Evolutionary conservation across 2,797 vertebrate genomes (phyloP).

Genomic region (Muscicapa striata): DNA sequence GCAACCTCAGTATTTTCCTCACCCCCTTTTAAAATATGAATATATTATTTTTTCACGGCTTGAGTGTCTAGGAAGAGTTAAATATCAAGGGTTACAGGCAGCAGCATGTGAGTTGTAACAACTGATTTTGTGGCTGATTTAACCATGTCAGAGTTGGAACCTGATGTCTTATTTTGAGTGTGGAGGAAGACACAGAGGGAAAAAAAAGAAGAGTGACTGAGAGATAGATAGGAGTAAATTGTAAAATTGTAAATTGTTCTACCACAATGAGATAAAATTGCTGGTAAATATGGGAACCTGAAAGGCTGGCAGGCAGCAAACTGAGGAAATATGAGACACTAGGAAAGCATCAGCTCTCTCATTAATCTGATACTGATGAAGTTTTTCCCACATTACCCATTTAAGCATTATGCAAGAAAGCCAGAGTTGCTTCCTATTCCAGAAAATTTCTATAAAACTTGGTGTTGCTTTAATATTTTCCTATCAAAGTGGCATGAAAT

Average conservation of each 20-base stretch:
- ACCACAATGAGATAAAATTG: neutral
- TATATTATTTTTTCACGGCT: neutral
- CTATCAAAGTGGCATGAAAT: slow-evolving; percentile 17
- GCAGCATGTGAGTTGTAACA: neutral
- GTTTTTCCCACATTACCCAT: neutral
- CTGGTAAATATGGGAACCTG: neutral
- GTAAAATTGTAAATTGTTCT: neutral
- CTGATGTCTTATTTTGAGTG: neutral
- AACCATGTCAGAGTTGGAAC: neutral
- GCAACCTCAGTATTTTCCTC: neutral
- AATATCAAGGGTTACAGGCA: neutral
- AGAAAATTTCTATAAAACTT: slow-evolving; percentile 39
- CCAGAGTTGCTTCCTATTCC: neutral
- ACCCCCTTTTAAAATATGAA: neutral
- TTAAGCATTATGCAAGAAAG: slow-evolving; percentile 10
- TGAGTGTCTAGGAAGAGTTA: neutral
- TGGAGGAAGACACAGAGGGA: neutral
- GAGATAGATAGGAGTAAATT: neutral
- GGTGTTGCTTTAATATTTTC: slow-evolving; percentile 35
- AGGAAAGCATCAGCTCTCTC: neutral
- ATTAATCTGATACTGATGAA: neutral
- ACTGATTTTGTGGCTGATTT: neutral
- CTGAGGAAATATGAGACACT: neutral
- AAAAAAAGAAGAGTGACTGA: neutral
- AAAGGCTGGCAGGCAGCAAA: neutral